These are phyloP conservation scores for Bufo gargarizans DNA, from an alignment of 2,113 vertebrate genomes.

Conservation along the genomic window DNA sequence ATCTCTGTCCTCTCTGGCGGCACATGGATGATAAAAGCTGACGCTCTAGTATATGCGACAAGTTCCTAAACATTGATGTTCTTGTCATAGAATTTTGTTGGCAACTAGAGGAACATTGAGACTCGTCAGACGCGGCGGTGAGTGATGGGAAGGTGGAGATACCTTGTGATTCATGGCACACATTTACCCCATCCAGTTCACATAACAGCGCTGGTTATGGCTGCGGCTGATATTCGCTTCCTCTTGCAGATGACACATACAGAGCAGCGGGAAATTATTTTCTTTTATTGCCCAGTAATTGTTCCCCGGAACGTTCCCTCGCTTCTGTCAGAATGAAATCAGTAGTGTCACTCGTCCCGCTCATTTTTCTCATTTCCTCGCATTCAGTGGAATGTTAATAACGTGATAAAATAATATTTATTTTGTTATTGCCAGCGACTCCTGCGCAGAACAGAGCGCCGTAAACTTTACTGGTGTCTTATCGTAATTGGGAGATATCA, in stretches of 20 bases:
- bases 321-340: slow-evolving; percentile 19
- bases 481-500: slow-evolving; percentile 2
- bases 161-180: background rate
- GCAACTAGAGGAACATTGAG: background rate
- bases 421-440: slow-evolving; percentile 31
- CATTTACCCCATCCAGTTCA: background rate
- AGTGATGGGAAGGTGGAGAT: background rate
- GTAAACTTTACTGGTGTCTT: slow-evolving; percentile 15
- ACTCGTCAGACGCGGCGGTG: background rate
- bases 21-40: background rate
- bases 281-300: slow-evolving; percentile 33
- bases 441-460: background rate
- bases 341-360: slow-evolving; percentile 5
- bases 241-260: slow-evolving; percentile 7
- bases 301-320: slow-evolving; percentile 1
- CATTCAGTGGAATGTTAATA: slow-evolving; percentile 18
- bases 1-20: background rate
- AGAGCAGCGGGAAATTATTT: slow-evolving; percentile 19
- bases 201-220: background rate
- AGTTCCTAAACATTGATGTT: slow-evolving; percentile 5
- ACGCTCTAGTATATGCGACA: background rate
- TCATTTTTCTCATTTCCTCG: slow-evolving; percentile 27
- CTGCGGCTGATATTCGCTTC: slow-evolving; percentile 2
- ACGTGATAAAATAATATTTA: slow-evolving; percentile 32
- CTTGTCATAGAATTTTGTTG: slow-evolving; percentile 7